Evolutionary conservation across 2,113 vertebrate species (phyloP).

Genomic region (Ptychochromis oligacanthus): DNA sequence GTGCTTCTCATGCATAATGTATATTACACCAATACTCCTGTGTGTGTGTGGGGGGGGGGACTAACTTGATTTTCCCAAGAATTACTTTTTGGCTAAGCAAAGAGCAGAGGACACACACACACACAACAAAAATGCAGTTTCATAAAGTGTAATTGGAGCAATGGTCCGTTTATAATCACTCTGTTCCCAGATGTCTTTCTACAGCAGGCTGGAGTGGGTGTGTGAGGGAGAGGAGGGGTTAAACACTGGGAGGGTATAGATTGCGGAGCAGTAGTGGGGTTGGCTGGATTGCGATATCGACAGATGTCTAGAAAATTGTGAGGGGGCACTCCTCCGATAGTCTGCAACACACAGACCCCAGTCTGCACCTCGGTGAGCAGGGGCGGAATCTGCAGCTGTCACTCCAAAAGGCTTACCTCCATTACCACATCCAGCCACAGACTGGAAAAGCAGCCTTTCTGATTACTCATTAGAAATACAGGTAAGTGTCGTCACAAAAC

Average conservation of each 20-base stretch:
- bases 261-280: conserved; percentile 61
- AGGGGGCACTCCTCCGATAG: conserved; percentile 62
- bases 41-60: background rate
- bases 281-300: conserved; percentile 75
- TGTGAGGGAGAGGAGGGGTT: conserved; percentile 62
- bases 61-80: background rate
- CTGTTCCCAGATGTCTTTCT: background rate
- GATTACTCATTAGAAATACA: conserved; percentile 57
- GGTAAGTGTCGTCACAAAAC: conserved; percentile 57
- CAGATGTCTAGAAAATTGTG: conserved; percentile 78
- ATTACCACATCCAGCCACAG: conserved; percentile 65
- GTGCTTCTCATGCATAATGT: conserved; percentile 40
- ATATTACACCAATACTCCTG: conserved; percentile 17
- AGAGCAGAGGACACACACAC: background rate
- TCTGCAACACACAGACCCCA: conserved; percentile 57
- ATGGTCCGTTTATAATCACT: background rate
- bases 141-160: conserved; percentile 3
- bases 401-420: conserved; percentile 63
- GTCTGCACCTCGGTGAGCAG: conserved; percentile 74
- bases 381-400: conserved; percentile 78
- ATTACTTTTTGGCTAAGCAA: background rate
- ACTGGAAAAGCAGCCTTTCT: conserved; percentile 46
- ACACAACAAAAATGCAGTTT: background rate
- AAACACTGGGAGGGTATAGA: conserved; percentile 65
- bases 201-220: conserved; percentile 31